phyloP scores from a whole-genome alignment of 2,797 vertebrate species.

The Limosa lapponica region DNA sequence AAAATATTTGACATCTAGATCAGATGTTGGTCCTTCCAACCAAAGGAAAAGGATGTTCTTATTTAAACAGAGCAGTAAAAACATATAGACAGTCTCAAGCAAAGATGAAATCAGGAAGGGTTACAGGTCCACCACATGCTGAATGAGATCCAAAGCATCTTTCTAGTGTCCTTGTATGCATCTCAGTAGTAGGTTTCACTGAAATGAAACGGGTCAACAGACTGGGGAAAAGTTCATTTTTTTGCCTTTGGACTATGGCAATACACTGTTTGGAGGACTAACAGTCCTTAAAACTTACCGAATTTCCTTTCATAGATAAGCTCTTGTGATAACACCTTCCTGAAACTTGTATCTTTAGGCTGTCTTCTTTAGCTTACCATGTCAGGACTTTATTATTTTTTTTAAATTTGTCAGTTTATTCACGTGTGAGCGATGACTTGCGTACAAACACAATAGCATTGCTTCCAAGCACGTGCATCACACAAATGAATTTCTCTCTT shows the following conservation, averaged over 20 bases:
- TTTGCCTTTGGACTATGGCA: neutral
- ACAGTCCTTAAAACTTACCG: neutral
- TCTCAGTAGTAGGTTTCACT: neutral
- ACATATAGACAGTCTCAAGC: neutral
- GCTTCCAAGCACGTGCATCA: neutral
- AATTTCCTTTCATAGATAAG: neutral
- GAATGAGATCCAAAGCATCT: neutral
- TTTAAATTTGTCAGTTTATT: neutral
- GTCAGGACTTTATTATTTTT: neutral
- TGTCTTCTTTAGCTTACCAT: neutral
- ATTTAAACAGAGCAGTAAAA: neutral
- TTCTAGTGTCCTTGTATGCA: neutral
- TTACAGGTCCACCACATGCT: neutral
- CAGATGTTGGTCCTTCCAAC: neutral
- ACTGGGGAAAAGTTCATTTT: neutral
- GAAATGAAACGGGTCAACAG: neutral
- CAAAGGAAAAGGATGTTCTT: neutral
- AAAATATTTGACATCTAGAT: neutral
- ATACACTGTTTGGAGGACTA: neutral
- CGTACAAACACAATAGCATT: neutral
- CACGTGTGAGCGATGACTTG: neutral
- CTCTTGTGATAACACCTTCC: neutral
- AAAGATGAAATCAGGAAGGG: neutral
- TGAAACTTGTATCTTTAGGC: neutral
- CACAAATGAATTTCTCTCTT: neutral